Evolutionary conservation across 2,797 vertebrate genomes (phyloP).

Genomic region (Acanthiza pusilla): DNA sequence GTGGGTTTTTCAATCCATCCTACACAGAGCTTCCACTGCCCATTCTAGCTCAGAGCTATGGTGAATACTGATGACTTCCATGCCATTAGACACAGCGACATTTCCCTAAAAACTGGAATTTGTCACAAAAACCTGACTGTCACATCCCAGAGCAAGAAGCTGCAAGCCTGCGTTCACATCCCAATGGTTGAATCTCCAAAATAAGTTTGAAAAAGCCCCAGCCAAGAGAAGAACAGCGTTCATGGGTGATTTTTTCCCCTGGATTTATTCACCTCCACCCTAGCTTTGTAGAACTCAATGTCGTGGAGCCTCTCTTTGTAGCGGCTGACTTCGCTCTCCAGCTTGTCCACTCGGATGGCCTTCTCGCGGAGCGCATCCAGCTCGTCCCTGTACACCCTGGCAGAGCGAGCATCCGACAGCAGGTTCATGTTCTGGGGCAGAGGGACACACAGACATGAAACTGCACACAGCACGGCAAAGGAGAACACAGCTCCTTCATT

Average conservation of each 20-base stretch:
- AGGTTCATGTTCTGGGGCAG: constrained; percentile 87
- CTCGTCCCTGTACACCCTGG: constrained; percentile 92
- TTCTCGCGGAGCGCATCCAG: constrained; percentile 94
- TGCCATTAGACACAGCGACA: rapidly evolving
- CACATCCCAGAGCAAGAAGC: background rate
- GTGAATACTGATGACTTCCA: background rate
- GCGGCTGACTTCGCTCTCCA: constrained; percentile 93
- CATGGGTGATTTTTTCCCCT: background rate
- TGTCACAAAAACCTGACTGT: background rate
- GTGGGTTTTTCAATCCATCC: background rate
- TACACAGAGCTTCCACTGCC: background rate
- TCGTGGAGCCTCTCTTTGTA: constrained; percentile 96
- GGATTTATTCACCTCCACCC: constrained; percentile 84
- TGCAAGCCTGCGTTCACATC: background rate
- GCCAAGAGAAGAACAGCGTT: background rate
- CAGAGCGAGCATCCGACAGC: constrained; percentile 90
- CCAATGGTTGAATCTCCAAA: background rate
- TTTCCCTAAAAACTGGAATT: background rate
- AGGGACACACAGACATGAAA: background rate
- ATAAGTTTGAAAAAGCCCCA: background rate
- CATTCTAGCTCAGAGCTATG: background rate
- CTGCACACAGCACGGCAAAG: background rate
- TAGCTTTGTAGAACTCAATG: constrained; percentile 97
- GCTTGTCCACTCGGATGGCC: constrained; percentile 92
- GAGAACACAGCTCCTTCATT: background rate